Evolutionary conservation across 2,797 vertebrate genomes (phyloP), one percentile per base, ranked within the genome.

Genomic region (Pempheris klunzingeri): DNA sequence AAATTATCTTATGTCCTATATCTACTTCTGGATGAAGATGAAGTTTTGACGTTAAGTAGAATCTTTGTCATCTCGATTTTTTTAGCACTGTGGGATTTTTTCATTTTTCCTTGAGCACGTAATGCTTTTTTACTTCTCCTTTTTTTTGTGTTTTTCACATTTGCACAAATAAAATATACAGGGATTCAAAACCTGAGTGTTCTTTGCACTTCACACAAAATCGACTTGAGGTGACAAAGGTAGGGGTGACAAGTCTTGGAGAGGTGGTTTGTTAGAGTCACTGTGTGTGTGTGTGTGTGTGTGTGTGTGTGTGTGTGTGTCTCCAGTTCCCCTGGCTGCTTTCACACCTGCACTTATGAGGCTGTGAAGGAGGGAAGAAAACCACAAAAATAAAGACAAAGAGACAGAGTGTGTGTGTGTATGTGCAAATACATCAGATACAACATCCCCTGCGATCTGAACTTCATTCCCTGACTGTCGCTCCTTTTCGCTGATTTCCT

Each of bases 81-180:
- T 80, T 39, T 3, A 32, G 22, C 43, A 9, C 49, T 11, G 30
- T n/a, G 15, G 10, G 44, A 44, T 22, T 61, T 65, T 50, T n/a
- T 41, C 30, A n/a, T 63, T 28, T n/a, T 8, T 57, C 8, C 24
- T 32, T 10, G 10, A 73, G 59, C 7, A 41, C 50, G 57, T 47
- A 5, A 24, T 61, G 28, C 57, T 18, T n/a, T 67, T 59, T 71
- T 67, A 36, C 36, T 20, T 4, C 38, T 62, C 32, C 13, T 63
- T 63, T 66, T n/a, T 75, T 43, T 47, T 36, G 3, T 26, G 1
- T 70, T 74, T 69, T 49, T 28, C 41, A 80, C 36, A 71, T 73
- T 63, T 84, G 41, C 2, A 14, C 4, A 39, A 77, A 83, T 74
- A 74, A 69, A 71, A 79, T 58, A 76, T 12, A 65, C 32, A 71